These are phyloP conservation scores for Gallinago stenura DNA, from an alignment of 2,797 vertebrate species.

Conservation along the genomic window DNA sequence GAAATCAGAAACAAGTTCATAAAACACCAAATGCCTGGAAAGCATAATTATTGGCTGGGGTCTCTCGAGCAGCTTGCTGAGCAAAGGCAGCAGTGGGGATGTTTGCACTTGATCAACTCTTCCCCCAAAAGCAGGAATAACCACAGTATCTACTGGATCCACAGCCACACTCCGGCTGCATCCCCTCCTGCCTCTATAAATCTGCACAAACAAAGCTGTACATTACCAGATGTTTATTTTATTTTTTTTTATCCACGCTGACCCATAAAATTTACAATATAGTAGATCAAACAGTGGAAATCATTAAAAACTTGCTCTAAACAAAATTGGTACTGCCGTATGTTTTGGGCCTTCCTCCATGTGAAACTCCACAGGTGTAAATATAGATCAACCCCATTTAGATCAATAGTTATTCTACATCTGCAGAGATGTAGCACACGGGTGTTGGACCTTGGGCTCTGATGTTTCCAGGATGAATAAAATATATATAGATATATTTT, in stretches of 20 bases:
- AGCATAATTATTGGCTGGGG: slow-evolving; percentile 4
- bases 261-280: slow-evolving; percentile 39
- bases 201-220: slow-evolving; percentile 47
- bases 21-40: slow-evolving; percentile 38
- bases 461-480: neutral
- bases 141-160: slow-evolving; percentile 5
- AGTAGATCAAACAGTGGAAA: slow-evolving; percentile 50
- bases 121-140: slow-evolving; percentile 51
- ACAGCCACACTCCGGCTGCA: neutral
- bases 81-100: slow-evolving; percentile 42
- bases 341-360: slow-evolving; percentile 1
- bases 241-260: slow-evolving; percentile 27
- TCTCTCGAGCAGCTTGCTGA: slow-evolving; percentile 35
- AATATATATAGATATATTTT: neutral
- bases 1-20: slow-evolving; percentile 9
- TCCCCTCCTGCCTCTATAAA: slow-evolving; percentile 30
- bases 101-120: slow-evolving; percentile 44
- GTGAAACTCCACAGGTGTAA: slow-evolving; percentile 39
- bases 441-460: neutral
- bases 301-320: slow-evolving; percentile 35
- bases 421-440: neutral
- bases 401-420: neutral
- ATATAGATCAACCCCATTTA: neutral
- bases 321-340: slow-evolving; percentile 12
- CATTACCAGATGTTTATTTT: slow-evolving; percentile 61